Evolutionary conservation across 1,140 invertebrate genomes (phyloP).

Genomic region (Sarcophaga bullata): DNA sequence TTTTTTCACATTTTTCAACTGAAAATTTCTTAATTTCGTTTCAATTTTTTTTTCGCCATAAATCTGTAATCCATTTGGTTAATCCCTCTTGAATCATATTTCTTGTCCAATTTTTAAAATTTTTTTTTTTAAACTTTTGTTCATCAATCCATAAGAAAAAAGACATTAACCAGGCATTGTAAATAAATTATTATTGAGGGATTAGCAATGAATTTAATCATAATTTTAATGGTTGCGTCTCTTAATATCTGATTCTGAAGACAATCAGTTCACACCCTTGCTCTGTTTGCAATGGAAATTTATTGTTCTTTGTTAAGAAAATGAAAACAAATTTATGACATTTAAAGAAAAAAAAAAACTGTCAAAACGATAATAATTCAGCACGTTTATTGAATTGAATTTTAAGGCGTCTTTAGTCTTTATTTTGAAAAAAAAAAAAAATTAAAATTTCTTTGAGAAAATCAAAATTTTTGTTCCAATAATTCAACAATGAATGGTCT

Average conservation of each 20-base stretch:
- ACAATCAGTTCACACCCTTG: not conserved
- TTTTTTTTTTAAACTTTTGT: too few species aligned
- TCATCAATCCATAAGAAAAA: too few species aligned
- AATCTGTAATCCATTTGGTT: not conserved
- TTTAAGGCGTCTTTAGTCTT: too few species aligned
- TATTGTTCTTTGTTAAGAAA: slow-evolving; percentile 4
- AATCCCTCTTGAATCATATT: slow-evolving; percentile 12
- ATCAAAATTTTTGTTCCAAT: too few species aligned
- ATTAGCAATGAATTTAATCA: slow-evolving; percentile 7
- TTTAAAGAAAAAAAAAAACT: not conserved
- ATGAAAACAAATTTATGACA: not conserved
- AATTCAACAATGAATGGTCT: too few species aligned
- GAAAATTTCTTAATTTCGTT: too few species aligned
- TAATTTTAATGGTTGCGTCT: not conserved
- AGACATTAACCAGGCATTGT: too few species aligned
- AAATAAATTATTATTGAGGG: slow-evolving; percentile 22
- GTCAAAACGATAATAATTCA: not conserved
- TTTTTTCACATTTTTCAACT: too few species aligned
- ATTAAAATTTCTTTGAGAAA: too few species aligned
- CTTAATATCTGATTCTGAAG: not conserved
- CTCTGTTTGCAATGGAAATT: not conserved
- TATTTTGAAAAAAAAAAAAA: too few species aligned
- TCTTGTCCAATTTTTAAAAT: not conserved
- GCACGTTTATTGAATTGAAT: too few species aligned
- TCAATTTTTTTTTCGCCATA: too few species aligned